Conservation (phyloP, 2,888 invertebrate species). For the Drosophila helvetica region DNA sequence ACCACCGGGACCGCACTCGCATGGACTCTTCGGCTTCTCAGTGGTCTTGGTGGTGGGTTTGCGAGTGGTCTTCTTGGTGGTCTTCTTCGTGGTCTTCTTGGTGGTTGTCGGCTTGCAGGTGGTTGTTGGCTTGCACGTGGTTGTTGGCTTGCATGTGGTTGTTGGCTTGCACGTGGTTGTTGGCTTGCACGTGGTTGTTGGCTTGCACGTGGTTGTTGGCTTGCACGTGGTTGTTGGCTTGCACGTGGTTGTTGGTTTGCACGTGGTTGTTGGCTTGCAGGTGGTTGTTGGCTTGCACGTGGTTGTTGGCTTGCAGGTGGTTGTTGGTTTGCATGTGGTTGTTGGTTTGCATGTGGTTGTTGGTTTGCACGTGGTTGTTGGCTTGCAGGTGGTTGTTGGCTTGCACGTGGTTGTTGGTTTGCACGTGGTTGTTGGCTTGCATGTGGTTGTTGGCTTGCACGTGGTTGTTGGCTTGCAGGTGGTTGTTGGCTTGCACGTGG, state of each 20-base stretch:
- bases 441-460: background rate
- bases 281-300: too few relatives aligned
- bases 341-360: background rate
- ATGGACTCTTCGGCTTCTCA: background rate
- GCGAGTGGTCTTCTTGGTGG: background rate
- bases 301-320: background rate
- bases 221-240: background rate
- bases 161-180: background rate
- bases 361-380: background rate
- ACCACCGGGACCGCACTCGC: conserved; percentile 24
- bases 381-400: background rate
- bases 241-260: background rate
- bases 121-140: background rate
- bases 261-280: too few relatives aligned
- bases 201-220: background rate
- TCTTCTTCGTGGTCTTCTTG: background rate
- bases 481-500: too few relatives aligned
- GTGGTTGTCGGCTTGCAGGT: background rate
- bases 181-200: background rate
- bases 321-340: background rate
- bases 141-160: too few relatives aligned
- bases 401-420: too few relatives aligned
- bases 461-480: background rate
- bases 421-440: too few relatives aligned
- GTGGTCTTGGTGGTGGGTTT: background rate